Evolutionary conservation across 2,113 vertebrate genomes (phyloP), one percentile per base, ranked within the genome.

Genomic region (Plectropomus leopardus): DNA sequence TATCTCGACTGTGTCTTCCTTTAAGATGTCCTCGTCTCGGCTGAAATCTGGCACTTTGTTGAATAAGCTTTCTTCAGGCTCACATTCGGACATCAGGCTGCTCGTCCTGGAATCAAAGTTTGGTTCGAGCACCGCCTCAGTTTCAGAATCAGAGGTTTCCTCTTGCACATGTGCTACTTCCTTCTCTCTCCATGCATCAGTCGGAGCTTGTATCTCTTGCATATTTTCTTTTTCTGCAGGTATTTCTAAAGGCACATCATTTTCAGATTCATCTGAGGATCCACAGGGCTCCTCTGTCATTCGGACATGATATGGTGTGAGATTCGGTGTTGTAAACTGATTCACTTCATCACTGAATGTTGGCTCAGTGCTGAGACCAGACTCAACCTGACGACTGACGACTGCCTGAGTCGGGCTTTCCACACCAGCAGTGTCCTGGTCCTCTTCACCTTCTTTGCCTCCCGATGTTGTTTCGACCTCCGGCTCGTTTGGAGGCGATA

Each of bases 111-210:
- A 87, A 47, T 85, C 87, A 19, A 53, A 42, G 10, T 74, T 78
- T 16, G 70, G 58, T 60, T 91, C 76, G 4, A 88, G 32, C 4
- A 80, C 34, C 2, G 82, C 82, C 30, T 88, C 77, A 0, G 79
- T 86, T 78, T 92, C 88, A 42, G 76, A 87, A 45, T 88, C 87
- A 16, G 76, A 88, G 36, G 19, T 66, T 47, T 88, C 80, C 0
- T 65, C 78, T n/a, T 77, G 63, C 16, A 55, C 58, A 21, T 61
- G 4, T 10, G 34, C 76, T 60, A 0, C 3, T 61, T 79, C 65
- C 42, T 26, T 66, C n/a, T 51, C 74, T 10, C 13, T 16, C 61
- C 19, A 36, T 8, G 74, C 59, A 28, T 85, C 66, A 55, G 26
- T 4, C 17, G 71, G 51, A 72, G 40, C 4, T 11, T 7, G 48